phyloP scores from a whole-genome alignment of 2,113 vertebrate species.

The Halichoeres trimaculatus region DNA sequence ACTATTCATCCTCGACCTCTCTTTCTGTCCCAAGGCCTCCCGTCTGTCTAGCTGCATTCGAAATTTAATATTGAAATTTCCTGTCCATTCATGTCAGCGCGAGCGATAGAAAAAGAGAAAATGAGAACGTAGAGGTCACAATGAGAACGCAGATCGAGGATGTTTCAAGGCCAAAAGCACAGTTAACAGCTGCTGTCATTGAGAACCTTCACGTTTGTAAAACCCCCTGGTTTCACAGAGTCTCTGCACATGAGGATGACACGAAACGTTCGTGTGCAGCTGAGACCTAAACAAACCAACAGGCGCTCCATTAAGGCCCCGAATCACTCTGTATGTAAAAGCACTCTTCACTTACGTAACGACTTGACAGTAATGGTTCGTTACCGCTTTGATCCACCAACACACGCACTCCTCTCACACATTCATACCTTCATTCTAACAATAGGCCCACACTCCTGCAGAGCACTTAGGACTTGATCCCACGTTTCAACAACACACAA shows the following conservation, averaged over 20 bases:
- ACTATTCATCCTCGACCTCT: neutral
- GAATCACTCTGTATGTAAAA: conserved; percentile 65
- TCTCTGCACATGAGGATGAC: neutral
- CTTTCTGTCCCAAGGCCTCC: conserved; percentile 28
- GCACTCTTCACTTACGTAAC: conserved; percentile 68
- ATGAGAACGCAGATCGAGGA: conserved; percentile 41
- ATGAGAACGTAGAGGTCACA: conserved; percentile 44
- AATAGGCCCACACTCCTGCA: conserved; percentile 58
- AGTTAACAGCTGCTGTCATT: conserved; percentile 37
- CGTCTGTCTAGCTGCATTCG: conserved; percentile 23
- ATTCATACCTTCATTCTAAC: conserved; percentile 65
- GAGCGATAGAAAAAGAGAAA: conserved; percentile 35
- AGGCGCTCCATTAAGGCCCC: conserved; percentile 50
- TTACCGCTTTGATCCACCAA: conserved; percentile 77
- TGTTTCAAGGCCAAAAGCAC: conserved; percentile 32
- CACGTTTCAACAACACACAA: conserved; percentile 43
- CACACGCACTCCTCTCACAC: conserved; percentile 73
- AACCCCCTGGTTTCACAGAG: neutral
- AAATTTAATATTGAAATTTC: conserved; percentile 62
- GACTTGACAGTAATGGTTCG: conserved; percentile 74
- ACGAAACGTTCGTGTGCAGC: conserved; percentile 46
- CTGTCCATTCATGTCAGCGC: conserved; percentile 35
- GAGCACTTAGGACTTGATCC: conserved; percentile 62
- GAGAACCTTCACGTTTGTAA: conserved; percentile 40
- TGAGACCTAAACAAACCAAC: conserved; percentile 56